phyloP scores from a whole-genome alignment of 2,888 invertebrate species.

The Sesia bembeciformis region DNA sequence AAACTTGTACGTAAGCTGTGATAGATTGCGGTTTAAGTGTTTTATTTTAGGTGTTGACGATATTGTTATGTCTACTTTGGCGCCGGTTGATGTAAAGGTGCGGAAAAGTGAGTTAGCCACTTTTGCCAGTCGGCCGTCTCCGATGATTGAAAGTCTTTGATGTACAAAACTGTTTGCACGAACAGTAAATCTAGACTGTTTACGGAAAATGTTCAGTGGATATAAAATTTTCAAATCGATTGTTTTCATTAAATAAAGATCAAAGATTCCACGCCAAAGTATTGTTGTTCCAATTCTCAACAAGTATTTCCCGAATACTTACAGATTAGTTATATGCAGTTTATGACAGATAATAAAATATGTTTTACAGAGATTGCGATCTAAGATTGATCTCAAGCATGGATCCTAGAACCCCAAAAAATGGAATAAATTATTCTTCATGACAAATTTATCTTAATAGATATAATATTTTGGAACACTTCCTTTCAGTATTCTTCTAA shows the following conservation, averaged over 20 bases:
- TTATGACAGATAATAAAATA: too few relatives aligned
- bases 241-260: constrained; percentile 8
- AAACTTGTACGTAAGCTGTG: constrained; percentile 18
- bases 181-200: neutral
- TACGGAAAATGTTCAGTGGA: constrained; percentile 1
- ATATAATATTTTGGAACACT: too few relatives aligned
- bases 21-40: constrained; percentile 55
- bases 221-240: constrained; percentile 9
- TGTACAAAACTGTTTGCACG: constrained; percentile 5
- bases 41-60: constrained; percentile 48
- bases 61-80: constrained; percentile 49
- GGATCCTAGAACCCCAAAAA: too few relatives aligned
- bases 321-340: too few relatives aligned
- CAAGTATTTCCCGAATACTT: too few relatives aligned
- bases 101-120: constrained; percentile 20
- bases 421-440: too few relatives aligned
- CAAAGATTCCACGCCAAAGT: neutral
- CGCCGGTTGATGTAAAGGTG: constrained; percentile 41
- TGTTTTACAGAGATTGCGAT: too few relatives aligned
- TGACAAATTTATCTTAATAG: too few relatives aligned
- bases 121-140: constrained; percentile 10
- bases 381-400: too few relatives aligned
- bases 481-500: too few relatives aligned
- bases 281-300: too few relatives aligned
- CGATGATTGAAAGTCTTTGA: constrained; percentile 19